Evolutionary conservation across 2,888 invertebrate species (phyloP), one percentile per base, ranked within the genome.

Genomic region (Rhodophaea formosa): DNA sequence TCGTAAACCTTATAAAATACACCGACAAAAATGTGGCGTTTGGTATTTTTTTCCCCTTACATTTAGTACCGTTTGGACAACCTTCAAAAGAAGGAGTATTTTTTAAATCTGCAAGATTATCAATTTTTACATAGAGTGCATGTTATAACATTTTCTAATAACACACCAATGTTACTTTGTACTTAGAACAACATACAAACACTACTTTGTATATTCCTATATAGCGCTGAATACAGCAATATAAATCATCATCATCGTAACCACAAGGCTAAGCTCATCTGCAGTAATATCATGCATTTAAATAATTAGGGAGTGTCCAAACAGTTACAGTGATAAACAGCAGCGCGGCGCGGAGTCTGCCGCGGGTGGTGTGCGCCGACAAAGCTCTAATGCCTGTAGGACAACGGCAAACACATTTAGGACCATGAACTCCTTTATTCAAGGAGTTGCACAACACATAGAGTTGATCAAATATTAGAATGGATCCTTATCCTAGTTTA

Each of bases 301-400:
- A 29, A 51, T 59, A 58, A 61, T 58, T 59, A 59, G 59, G 42
- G 30, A 35, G 51, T 51, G 47, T 56, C 57, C 56, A 58, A 60
- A 61, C 58, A 70, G 65, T 67, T 67, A 64, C 63, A 60, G 62
- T 70, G 71, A 71, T 68, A 65, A 70, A 70, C 67, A 63, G 61
- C 65, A 59, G 65, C 57, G 60, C 55, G 56, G 62, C 53, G 45
- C 59, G 58, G n/a, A 39, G 3, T n/a, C 59, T 59, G 63, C 65
- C 68, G 49, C 61, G 43, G 66, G 65, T 61, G 59, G 55, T 53
- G 60, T 58, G 62, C 53, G 60, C 72, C 77, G 79, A 72, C 77
- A 82, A 82, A 83, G 67, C 71, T 61, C 66, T 83, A 81, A 82
- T 75, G 82, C 84, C 83, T 80, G 74, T 78, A 78, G 84, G 81